Conservation (phyloP, 2,797 vertebrate genomes). For the Sebastolobus altivelis region DNA sequence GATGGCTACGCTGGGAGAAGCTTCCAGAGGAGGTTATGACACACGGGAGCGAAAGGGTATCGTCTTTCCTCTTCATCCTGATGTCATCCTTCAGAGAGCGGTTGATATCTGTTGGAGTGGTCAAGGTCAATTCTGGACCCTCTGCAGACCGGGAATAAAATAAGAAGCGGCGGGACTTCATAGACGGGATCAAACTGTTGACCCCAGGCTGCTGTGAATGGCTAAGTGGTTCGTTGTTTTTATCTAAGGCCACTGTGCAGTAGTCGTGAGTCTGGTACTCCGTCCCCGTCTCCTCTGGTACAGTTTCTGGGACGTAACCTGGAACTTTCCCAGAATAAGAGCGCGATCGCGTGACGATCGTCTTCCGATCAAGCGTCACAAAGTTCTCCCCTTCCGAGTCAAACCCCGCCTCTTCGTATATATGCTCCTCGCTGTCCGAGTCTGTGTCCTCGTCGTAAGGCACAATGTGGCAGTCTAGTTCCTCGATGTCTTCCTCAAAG, state of each 20-base stretch:
- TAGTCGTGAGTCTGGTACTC: slow-evolving; percentile 86
- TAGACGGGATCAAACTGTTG: slow-evolving; percentile 81
- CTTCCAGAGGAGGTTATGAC: slow-evolving; percentile 94
- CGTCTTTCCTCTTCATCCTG: slow-evolving; percentile 88
- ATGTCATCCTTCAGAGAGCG: slow-evolving; percentile 79
- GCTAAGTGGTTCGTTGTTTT: slow-evolving; percentile 70
- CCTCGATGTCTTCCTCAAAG: slow-evolving; percentile 89
- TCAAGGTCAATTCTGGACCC: slow-evolving; percentile 86
- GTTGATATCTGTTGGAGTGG: slow-evolving; percentile 82
- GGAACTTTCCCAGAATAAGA: slow-evolving; percentile 95
- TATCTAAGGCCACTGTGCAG: slow-evolving; percentile 83
- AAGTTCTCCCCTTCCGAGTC: slow-evolving; percentile 88
- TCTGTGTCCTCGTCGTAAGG: slow-evolving; percentile 87
- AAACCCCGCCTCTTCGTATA: slow-evolving; percentile 88
- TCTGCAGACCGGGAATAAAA: slow-evolving; percentile 92
- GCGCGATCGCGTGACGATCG: slow-evolving; percentile 89
- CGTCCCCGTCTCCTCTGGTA: slow-evolving; percentile 93
- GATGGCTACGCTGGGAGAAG: slow-evolving; percentile 92
- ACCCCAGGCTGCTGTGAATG: slow-evolving; percentile 79
- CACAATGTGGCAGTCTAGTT: slow-evolving; percentile 89
- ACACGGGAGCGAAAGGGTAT: slow-evolving; percentile 92
- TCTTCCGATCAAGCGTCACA: slow-evolving; percentile 88
- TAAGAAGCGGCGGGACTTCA: slow-evolving; percentile 90
- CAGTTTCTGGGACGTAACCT: slow-evolving; percentile 95
- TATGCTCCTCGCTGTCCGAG: slow-evolving; percentile 87